Evolutionary conservation across 2,113 vertebrate species (phyloP).

Genomic region (Tupaia tana): DNA sequence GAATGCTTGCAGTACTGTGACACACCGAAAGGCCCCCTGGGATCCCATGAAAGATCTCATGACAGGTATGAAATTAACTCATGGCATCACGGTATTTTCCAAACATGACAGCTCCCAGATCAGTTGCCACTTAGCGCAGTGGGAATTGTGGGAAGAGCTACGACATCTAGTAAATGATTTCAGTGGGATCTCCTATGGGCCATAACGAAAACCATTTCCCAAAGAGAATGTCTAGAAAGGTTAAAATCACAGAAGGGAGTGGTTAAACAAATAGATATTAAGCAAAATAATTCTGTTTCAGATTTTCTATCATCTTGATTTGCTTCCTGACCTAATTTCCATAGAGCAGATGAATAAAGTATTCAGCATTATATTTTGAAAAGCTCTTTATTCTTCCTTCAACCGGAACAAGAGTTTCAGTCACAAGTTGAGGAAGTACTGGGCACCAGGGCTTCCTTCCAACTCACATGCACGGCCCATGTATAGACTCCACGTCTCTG

Average conservation of each 20-base stretch:
- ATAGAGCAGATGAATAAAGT: slow-evolving; percentile 39
- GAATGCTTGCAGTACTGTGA: slow-evolving; percentile 15
- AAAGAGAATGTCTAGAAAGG: background rate
- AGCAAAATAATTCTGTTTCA: background rate
- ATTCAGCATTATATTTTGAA: background rate
- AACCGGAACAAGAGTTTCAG: slow-evolving; percentile 19
- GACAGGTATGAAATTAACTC: slow-evolving; percentile 72
- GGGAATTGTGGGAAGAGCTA: background rate
- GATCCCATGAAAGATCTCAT: slow-evolving; percentile 40
- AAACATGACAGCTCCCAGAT: slow-evolving; percentile 47
- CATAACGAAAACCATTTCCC: background rate
- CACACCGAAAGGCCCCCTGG: slow-evolving; percentile 49
- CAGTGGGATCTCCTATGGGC: background rate
- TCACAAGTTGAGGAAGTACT: background rate
- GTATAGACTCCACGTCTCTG: background rate
- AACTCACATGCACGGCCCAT: background rate
- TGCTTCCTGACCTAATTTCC: slow-evolving; percentile 46
- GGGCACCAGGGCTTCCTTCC: background rate
- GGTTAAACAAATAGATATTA: background rate
- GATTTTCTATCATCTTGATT: background rate
- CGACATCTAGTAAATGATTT: background rate
- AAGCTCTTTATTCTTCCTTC: background rate
- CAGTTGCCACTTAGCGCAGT: background rate
- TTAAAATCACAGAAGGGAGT: background rate
- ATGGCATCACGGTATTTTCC: slow-evolving; percentile 13